Conservation (phyloP, 2,113 vertebrate species). For the Dicentrarchus labrax region DNA sequence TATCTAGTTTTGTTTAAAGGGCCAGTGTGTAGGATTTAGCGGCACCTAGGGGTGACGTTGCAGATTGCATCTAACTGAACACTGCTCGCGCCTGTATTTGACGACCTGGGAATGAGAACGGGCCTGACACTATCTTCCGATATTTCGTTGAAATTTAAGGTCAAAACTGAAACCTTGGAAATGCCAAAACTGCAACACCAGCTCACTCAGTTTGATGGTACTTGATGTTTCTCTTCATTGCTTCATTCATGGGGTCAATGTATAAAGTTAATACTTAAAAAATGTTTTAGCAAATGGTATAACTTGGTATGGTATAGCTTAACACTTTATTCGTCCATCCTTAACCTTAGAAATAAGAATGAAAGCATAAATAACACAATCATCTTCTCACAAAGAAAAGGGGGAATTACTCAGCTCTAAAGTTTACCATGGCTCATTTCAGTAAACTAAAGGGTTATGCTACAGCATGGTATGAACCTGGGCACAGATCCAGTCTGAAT, state of each 20-base stretch:
- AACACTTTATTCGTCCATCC: too few species aligned
- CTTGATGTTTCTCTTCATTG: neutral
- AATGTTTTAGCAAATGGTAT: neutral
- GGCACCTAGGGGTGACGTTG: too few species aligned
- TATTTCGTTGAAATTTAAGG: conserved; percentile 8
- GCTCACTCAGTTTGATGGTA: neutral
- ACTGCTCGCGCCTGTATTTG: too few species aligned
- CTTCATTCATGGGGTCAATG: neutral
- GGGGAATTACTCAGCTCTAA: neutral
- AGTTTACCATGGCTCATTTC: neutral
- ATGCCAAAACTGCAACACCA: neutral
- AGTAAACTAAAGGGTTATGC: neutral
- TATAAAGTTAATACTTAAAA: neutral
- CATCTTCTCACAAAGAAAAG: neutral
- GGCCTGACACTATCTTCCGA: conserved; percentile 1
- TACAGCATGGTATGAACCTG: neutral
- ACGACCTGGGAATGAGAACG: too few species aligned
- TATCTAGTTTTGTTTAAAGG: too few species aligned
- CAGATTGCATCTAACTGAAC: too few species aligned
- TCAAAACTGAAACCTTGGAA: conserved; percentile 24
- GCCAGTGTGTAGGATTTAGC: too few species aligned
- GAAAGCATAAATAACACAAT: neutral
- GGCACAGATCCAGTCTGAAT: too few species aligned
- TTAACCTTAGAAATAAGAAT: neutral
- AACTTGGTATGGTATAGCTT: neutral